Evolutionary conservation across 1,140 invertebrate species (phyloP), one percentile per base, ranked within the genome.

Genomic region (Glossosoma conforme): DNA sequence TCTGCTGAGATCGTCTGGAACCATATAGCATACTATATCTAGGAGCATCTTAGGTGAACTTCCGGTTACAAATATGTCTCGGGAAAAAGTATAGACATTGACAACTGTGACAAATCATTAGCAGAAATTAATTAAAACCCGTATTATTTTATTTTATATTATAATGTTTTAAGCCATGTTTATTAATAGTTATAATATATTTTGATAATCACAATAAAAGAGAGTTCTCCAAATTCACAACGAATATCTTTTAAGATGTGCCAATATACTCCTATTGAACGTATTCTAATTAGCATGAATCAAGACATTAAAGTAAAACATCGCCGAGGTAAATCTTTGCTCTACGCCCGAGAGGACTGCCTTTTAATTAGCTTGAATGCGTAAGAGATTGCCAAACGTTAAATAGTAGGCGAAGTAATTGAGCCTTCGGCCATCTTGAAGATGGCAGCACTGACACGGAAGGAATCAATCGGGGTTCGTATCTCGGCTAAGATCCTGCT

Each of bases 321-420:
- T 6, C 25, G 22, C 25, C 25, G 6, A 36, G 42, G 42, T 28
- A 32, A 44, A 44, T 32, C 21, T 33, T 32, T 19, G 11, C 18
- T 37, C 22, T 37, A 30, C 48, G 41, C 48, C 48, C 30, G 41
- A 51, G 21, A 14, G 11, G 13, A 25, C 42, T 25, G 25, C 28
- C 45, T 15, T 40, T 43, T 37, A 50, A 55, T 55, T 55, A 55
- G 30, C 53, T 33, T 37, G 41, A 32, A 43, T 44, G 54, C 18
- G 19, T 1, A 10, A 28, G 14, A 25, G 40, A 19, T 56, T 56
- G 48, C 54, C 36, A 37, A 32, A 33, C 33, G 8, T 44, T 21
- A n/a, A 9, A 14, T 44, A 13, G 28, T 52, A 48, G 54, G 54
- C 48, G 54, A 20, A 21, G 17, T 42, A 44, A 49, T 45, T 50